Base-by-base conservation (phyloP, 2,113 vertebrate species). In the Eubucco bourcierii region DNA sequence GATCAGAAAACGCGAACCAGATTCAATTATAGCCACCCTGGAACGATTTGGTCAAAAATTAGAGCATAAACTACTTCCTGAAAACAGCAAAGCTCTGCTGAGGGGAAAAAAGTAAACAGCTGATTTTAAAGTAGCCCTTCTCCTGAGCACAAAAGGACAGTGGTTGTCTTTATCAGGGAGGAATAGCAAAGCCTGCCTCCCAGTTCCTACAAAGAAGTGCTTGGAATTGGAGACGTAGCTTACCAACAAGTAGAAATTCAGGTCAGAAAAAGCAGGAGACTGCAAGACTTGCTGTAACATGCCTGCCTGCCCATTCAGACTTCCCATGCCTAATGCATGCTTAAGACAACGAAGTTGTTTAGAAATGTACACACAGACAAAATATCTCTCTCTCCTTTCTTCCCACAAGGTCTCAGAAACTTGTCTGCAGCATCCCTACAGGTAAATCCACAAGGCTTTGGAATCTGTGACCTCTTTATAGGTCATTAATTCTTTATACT, bases 251-350 rank as follows among this genome's bases (percentile, higher is more conserved):
- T 5, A 82, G 91, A 96, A 95, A 94, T 80, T 66, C 84, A 94
- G 94, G 94, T 93, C 89, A 95, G 84, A 85, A 94, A 70, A 90
- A 89, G 81, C 5, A 92, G 67, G 79, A 89, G 87, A 78, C 7
- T 7, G 60, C 73, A 71, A 87, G 47, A 68, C 92, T 60, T 80
- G 92, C n/a, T 61, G 73, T 74, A 89, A 89, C 93, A 37, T 8
- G 95, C 56, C 84, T 81, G 74, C 29, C 67, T 78, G 79, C 70
- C 92, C 82, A 44, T 80, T 84, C 60, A 92, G 67, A 64, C 64
- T 90, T 81, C 21, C 12, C 63, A 59, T 80, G 61, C 25, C 64
- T 55, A 87, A 79, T 13, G 77, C 53, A 53, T 12, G 73, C 66
- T 84, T 65, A 75, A 74, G 74, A n/a, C 72, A 72, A 65, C 0